Conservation (phyloP, 2,797 vertebrate genomes). For the Takifugu ocellatus region DNA sequence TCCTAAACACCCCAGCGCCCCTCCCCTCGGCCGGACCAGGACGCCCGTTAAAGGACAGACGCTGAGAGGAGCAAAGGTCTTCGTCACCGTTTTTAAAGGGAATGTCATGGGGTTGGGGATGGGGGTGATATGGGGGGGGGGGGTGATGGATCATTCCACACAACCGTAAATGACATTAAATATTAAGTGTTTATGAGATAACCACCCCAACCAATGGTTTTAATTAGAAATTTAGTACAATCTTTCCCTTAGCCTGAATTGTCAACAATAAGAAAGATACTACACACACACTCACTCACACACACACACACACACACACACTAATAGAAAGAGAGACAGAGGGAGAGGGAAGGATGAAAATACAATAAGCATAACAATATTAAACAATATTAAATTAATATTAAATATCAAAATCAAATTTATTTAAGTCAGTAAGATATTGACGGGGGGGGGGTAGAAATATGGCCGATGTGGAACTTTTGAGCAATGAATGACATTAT, state of each 20-base stretch:
- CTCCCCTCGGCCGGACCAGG: neutral
- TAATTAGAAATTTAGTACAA: slow-evolving; percentile 75
- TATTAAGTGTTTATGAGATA: slow-evolving; percentile 72
- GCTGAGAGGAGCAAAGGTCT: slow-evolving; percentile 78
- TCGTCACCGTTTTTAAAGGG: slow-evolving; percentile 77
- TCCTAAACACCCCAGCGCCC: slow-evolving; percentile 86
- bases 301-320: slow-evolving; percentile 6
- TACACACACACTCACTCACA: slow-evolving; percentile 1
- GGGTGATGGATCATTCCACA: slow-evolving; percentile 80
- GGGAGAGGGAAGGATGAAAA: slow-evolving; percentile 2
- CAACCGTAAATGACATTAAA: slow-evolving; percentile 82
- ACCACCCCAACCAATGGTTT: slow-evolving; percentile 69
- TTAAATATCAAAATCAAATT: too few relatives aligned
- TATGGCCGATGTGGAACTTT: too few relatives aligned
- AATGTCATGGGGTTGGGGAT: slow-evolving; percentile 74
- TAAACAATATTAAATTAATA: too few relatives aligned
- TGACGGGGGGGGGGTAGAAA: too few relatives aligned
- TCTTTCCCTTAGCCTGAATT: slow-evolving; percentile 49
- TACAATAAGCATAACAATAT: slow-evolving; percentile 4
- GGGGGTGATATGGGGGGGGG: slow-evolving; percentile 32
- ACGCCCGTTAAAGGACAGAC: slow-evolving; percentile 34
- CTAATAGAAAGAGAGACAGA: neutral
- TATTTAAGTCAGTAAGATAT: too few relatives aligned
- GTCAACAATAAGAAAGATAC: slow-evolving; percentile 42
- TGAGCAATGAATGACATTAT: too few relatives aligned